Evolutionary conservation across 92 coral and sea anemone species (phyloP).

Genomic region (Galaxea fascicularis): DNA sequence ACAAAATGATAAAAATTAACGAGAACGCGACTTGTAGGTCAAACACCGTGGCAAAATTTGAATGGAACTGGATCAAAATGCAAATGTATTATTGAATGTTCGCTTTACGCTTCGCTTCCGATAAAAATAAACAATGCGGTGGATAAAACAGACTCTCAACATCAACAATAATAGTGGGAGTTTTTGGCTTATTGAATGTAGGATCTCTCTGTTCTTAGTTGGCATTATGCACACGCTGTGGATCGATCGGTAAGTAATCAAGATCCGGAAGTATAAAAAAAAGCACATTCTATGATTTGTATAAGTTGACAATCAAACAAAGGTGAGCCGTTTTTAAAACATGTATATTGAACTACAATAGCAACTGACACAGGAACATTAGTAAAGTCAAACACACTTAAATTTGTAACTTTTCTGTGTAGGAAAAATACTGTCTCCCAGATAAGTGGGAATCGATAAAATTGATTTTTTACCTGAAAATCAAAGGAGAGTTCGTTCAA

Average conservation of each 20-base stretch:
- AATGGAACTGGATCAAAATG: neutral
- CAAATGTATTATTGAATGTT: neutral
- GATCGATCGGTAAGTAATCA: neutral
- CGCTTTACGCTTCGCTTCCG: conserved; percentile 37
- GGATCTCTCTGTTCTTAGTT: neutral
- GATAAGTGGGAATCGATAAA: too few species aligned
- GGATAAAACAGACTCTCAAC: neutral
- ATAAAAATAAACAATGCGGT: conserved; percentile 3
- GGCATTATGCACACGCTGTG: neutral
- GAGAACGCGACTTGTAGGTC: neutral
- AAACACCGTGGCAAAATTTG: neutral
- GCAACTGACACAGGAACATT: neutral
- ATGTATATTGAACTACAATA: neutral
- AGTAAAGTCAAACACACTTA: too few species aligned
- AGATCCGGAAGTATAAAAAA: neutral
- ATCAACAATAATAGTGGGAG: neutral
- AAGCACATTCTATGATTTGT: neutral
- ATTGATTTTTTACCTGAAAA: too few species aligned
- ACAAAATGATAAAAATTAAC: neutral
- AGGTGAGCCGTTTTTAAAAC: neutral
- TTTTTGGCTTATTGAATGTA: neutral
- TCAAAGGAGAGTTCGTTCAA: too few species aligned
- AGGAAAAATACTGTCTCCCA: too few species aligned
- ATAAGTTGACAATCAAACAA: neutral
- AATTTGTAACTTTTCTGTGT: too few species aligned